phyloP scores from a whole-genome alignment of 2,888 invertebrate species.

The Ichneumoninae sp. region DNA sequence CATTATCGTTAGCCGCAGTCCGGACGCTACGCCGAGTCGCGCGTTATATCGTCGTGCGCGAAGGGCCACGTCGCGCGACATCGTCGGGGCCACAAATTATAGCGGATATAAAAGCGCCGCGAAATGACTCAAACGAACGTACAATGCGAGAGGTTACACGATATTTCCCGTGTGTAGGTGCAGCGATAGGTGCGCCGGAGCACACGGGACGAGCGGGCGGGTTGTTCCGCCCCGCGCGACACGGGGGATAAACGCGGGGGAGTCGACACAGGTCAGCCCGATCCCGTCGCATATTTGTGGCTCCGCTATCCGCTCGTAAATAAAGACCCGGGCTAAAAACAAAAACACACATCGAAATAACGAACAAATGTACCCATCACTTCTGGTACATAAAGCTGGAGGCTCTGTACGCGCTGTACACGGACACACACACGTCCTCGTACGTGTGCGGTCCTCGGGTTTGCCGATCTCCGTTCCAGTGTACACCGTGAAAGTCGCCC shows the following conservation, averaged over 20 bases:
- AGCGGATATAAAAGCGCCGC: constrained; percentile 74
- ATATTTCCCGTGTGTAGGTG: constrained; percentile 33
- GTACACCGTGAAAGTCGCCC: constrained; percentile 31
- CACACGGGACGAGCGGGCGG: neutral
- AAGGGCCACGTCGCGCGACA: constrained; percentile 19
- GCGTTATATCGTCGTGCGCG: constrained; percentile 14
- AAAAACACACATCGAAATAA: constrained; percentile 81
- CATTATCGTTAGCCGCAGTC: constrained; percentile 76
- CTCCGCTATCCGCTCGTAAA: constrained; percentile 82
- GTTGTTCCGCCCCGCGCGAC: constrained; percentile 40
- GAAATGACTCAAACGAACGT: constrained; percentile 72
- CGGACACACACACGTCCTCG: neutral
- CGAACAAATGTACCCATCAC: constrained; percentile 83
- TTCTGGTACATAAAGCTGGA: constrained; percentile 83
- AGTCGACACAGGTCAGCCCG: constrained; percentile 72
- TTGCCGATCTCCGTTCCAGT: constrained; percentile 35
- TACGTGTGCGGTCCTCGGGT: neutral
- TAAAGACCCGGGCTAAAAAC: constrained; percentile 81
- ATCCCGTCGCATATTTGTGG: constrained; percentile 83
- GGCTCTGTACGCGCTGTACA: constrained; percentile 14
- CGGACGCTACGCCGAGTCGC: constrained; percentile 66
- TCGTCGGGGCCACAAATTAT: constrained; percentile 72
- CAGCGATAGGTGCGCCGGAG: constrained; percentile 31
- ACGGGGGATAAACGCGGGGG: constrained; percentile 55
- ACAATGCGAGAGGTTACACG: constrained; percentile 20